Evolutionary conservation across 2,113 vertebrate genomes (phyloP), one percentile per base, ranked within the genome.

Genomic region (Austrofundulus limnaeus): DNA sequence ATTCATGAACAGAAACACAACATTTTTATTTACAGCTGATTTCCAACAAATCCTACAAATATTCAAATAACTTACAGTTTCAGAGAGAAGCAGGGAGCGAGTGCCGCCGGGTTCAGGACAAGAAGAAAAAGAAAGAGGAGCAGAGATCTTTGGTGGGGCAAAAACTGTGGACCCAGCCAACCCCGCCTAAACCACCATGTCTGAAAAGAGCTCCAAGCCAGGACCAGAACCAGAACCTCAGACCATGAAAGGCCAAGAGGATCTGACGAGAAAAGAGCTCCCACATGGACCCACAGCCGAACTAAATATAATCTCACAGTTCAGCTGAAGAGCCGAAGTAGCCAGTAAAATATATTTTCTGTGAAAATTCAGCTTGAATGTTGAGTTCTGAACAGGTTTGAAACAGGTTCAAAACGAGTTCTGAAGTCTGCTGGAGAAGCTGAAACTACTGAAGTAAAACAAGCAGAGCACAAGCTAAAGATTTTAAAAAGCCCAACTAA

Each of bases 151-250:
- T 82, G 83, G 75, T 54, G 78, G 75, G 78, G 82, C 85, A 64
- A 34, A 78, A 83, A 80, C 68, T 86, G 83, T 76, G 67, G 81
- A 77, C 80, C 90, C 12, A 77, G 79, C 42, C 78, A 88, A 90
- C 91, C 88, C 91, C 90, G 91, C 92, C 92, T 92, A 91, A 85
- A 85, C 79, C 45, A 25, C 78, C 79, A 88, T 89, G 90, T 91
- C 91, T 91, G 82, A 91, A 79, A 50, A 69, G 67, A 80, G 72
- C 52, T 67, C 75, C 78, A 74, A 90, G 88, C 67, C 82, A 82
- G n/a, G 80, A 54, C 70, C n/a, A 51, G 34, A 69, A 54, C 62
- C 74, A 69, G 61, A 48, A 52, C 72, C 78, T 66, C 65, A 80
- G 60, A 80, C 70, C 65, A 65, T 63, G 54, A 82, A 85, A 78